phyloP scores from a whole-genome alignment of 2,113 vertebrate genomes.

The Myotis yumanensis region DNA sequence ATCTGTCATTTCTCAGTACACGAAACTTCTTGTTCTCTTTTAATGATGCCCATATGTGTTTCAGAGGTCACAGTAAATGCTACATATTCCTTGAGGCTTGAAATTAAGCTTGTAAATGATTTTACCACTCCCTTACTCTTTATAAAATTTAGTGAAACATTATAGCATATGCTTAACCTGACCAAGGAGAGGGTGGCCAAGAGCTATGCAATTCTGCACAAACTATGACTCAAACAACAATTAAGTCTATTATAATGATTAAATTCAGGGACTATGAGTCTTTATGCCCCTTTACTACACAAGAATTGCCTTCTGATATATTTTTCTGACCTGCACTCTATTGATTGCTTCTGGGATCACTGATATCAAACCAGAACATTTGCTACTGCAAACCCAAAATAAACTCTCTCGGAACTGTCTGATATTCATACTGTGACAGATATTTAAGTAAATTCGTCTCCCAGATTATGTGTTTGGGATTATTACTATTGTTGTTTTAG shows the following conservation, averaged over 20 bases:
- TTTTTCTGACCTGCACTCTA: neutral
- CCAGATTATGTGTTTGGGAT: neutral
- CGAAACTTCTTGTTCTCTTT: neutral
- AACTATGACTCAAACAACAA: neutral
- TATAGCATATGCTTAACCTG: neutral
- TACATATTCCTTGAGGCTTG: neutral
- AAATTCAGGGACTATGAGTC: neutral
- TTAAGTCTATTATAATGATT: neutral
- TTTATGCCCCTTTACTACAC: neutral
- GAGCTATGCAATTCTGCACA: neutral
- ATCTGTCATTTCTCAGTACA: neutral
- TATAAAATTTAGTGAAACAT: neutral
- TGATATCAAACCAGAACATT: neutral
- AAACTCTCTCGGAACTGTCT: neutral
- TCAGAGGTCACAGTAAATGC: neutral
- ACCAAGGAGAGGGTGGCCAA: neutral
- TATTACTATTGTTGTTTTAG: neutral
- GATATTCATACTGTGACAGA: neutral
- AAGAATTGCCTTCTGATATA: neutral
- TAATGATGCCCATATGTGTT: neutral
- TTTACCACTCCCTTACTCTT: neutral
- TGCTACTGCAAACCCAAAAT: neutral
- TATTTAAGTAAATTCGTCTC: neutral
- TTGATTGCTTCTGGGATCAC: fast-evolving
- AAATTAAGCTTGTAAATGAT: neutral